phyloP scores from a whole-genome alignment of 1,140 invertebrate genomes.

The Pissodes strobi region DNA sequence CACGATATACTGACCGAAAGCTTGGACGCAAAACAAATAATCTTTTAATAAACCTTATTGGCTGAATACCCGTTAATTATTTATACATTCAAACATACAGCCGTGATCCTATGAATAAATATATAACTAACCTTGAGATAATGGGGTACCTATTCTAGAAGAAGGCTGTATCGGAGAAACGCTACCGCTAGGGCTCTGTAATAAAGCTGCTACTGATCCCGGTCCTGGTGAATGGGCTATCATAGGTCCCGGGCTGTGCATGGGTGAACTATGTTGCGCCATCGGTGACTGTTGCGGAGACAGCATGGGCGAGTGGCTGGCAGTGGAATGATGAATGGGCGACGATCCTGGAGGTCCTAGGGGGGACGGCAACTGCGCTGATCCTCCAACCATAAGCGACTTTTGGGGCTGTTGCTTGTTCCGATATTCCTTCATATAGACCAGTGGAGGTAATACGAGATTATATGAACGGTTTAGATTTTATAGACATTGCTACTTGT shows the following conservation, averaged over 20 bases:
- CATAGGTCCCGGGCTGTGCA: conserved; percentile 65
- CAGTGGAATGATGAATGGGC: conserved; percentile 53
- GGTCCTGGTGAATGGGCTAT: conserved; percentile 65
- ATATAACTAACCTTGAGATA: conserved; percentile 62
- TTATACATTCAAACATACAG: too few species aligned
- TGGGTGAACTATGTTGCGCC: conserved; percentile 63
- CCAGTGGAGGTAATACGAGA: conserved; percentile 51
- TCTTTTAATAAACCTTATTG: too few species aligned
- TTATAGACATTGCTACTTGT: conserved; percentile 52
- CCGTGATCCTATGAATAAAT: too few species aligned
- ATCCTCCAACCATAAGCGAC: conserved; percentile 48
- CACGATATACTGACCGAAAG: too few species aligned
- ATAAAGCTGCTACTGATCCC: conserved; percentile 57
- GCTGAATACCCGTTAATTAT: too few species aligned
- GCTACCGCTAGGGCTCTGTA: conserved; percentile 60
- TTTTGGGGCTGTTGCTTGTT: conserved; percentile 73
- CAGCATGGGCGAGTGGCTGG: conserved; percentile 66
- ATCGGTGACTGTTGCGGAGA: conserved; percentile 56
- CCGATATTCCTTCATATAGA: conserved; percentile 65
- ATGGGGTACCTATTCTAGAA: conserved; percentile 65
- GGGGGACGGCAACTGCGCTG: conserved; percentile 46
- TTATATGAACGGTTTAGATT: conserved; percentile 40
- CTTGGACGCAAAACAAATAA: too few species aligned
- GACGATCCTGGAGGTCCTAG: conserved; percentile 52
- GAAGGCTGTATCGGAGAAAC: conserved; percentile 64